phyloP scores from a whole-genome alignment of 2,888 invertebrate genomes.

The Byasa hedistus region DNA sequence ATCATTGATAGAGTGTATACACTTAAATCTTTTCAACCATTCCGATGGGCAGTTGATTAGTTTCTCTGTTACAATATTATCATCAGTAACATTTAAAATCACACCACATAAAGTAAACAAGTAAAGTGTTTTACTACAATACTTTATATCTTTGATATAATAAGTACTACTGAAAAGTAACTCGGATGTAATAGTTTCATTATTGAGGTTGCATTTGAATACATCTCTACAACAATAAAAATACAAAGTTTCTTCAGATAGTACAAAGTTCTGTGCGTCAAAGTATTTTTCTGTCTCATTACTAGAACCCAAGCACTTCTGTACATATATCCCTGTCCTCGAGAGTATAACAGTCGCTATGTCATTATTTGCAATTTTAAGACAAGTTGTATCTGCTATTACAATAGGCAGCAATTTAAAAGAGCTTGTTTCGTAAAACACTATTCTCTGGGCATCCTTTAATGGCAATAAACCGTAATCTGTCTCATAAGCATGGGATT shows the following conservation, averaged over 20 bases:
- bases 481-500: conserved; percentile 52
- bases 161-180: conserved; percentile 53
- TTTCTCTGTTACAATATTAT: conserved; percentile 40
- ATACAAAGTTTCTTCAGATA: conserved; percentile 49
- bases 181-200: conserved; percentile 46
- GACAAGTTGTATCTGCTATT: conserved; percentile 53
- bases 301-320: conserved; percentile 49
- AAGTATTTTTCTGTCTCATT: conserved; percentile 52
- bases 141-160: conserved; percentile 59
- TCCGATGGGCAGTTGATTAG: conserved; percentile 53
- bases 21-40: conserved; percentile 61
- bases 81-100: conserved; percentile 49
- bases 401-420: conserved; percentile 60
- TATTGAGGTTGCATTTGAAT: conserved; percentile 50
- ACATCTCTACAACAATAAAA: conserved; percentile 56
- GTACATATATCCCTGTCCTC: conserved; percentile 53
- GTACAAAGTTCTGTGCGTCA: conserved; percentile 57
- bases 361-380: conserved; percentile 59
- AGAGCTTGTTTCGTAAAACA: conserved; percentile 55
- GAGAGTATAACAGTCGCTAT: conserved; percentile 50
- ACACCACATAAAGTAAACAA: conserved; percentile 64
- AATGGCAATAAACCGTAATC: conserved; percentile 58
- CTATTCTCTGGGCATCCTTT: conserved; percentile 55
- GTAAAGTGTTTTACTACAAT: conserved; percentile 43
- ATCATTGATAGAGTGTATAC: conserved; percentile 54